phyloP scores from a whole-genome alignment of 2,888 invertebrate genomes.

The Tortricodes alternella region DNA sequence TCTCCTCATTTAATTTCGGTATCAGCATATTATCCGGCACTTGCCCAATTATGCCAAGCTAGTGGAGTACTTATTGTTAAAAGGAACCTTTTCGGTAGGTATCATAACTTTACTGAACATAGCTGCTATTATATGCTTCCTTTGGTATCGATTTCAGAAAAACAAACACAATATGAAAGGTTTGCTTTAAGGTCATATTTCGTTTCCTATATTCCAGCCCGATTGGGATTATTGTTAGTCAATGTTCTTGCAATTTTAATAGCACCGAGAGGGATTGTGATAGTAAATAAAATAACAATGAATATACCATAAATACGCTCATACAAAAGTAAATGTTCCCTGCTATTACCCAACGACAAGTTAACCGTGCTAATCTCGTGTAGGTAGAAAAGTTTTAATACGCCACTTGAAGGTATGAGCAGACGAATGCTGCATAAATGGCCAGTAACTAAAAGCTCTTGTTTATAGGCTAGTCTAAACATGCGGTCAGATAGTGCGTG shows the following conservation, averaged over 20 bases:
- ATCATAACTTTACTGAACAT: background rate
- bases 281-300: too few relatives aligned
- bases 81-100: constrained; percentile 7
- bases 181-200: too few relatives aligned
- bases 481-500: constrained; percentile 40
- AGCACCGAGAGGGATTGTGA: too few relatives aligned
- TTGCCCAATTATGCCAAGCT: constrained; percentile 9
- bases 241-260: too few relatives aligned
- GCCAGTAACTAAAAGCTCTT: constrained; percentile 58
- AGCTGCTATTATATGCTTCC: too few relatives aligned
- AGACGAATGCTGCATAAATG: constrained; percentile 47
- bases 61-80: constrained; percentile 11
- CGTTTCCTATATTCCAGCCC: too few relatives aligned
- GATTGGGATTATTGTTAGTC: too few relatives aligned
- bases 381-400: constrained; percentile 19
- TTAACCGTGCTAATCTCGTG: constrained; percentile 13
- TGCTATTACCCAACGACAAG: constrained; percentile 8
- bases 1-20: constrained; percentile 18
- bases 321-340: too few relatives aligned
- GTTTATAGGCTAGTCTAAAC: constrained; percentile 50
- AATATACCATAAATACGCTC: too few relatives aligned
- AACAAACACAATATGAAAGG: too few relatives aligned
- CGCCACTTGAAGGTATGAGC: constrained; percentile 34
- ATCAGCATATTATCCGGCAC: constrained; percentile 23
- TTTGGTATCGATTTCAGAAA: too few relatives aligned